These are phyloP conservation scores for Dipodomys ordii DNA, from an alignment of 2,113 vertebrate species.

Conservation along the genomic window DNA sequence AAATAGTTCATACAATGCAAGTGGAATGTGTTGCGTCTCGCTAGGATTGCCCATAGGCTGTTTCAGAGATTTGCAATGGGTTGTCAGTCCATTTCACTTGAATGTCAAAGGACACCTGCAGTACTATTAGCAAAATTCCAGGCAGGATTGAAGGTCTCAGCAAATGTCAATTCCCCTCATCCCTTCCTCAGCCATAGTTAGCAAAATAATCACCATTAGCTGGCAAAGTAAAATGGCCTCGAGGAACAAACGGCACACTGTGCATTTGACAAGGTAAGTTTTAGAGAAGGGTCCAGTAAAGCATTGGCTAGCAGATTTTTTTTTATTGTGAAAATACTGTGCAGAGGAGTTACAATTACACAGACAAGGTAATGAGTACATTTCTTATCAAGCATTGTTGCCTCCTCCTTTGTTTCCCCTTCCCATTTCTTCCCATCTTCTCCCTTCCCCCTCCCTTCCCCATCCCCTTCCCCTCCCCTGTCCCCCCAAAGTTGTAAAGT, in stretches of 20 bases:
- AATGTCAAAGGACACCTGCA: not conserved
- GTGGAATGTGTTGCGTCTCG: no score
- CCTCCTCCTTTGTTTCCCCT: no score
- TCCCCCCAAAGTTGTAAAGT: no score
- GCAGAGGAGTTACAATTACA: no score
- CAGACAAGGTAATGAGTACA: no score
- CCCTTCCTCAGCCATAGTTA: no score
- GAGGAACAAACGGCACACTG: not conserved
- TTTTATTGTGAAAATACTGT: no score
- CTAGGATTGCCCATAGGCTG: accelerated
- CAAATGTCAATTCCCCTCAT: not conserved
- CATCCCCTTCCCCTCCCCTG: no score
- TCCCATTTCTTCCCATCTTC: no score
- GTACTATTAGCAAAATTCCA: not conserved
- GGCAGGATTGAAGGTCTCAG: not conserved
- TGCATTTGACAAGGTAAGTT: not conserved
- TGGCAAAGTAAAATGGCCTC: not conserved
- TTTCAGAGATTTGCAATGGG: not conserved
- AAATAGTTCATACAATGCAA: not conserved
- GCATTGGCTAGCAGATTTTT: not conserved
- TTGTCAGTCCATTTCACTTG: not conserved
- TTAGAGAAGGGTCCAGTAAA: not conserved
- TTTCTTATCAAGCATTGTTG: no score
- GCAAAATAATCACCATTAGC: not conserved
- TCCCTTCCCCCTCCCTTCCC: no score